These are phyloP conservation scores for Eupithecia inturbata DNA, from an alignment of 2,888 invertebrate genomes.

Conservation along the genomic window DNA sequence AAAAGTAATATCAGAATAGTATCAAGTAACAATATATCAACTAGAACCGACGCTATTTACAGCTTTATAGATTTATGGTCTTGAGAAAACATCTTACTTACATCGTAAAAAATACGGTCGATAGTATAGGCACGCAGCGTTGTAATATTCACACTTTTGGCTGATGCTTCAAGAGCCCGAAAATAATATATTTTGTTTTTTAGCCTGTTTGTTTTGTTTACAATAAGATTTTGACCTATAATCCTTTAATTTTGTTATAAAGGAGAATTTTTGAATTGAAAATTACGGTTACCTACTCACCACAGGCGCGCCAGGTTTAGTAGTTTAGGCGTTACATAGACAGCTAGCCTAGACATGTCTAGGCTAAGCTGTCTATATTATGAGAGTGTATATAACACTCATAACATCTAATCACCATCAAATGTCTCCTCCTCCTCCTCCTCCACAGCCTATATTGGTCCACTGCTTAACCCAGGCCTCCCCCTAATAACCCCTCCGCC, in stretches of 20 bases:
- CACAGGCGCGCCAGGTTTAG: no score
- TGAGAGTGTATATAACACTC: no score
- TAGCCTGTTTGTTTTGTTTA: background rate
- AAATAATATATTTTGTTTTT: slow-evolving; percentile 6
- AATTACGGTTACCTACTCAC: background rate
- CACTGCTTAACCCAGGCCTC: no score
- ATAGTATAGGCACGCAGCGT: slow-evolving; percentile 40
- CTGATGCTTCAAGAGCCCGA: background rate
- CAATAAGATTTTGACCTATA: background rate
- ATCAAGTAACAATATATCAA: background rate
- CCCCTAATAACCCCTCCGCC: no score
- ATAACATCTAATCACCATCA: no score
- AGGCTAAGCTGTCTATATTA: no score
- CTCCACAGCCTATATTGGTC: no score
- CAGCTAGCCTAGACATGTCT: background rate
- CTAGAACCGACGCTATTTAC: slow-evolving; percentile 11
- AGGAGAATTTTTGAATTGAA: background rate
- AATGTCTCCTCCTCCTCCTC: no score
- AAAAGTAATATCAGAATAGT: background rate
- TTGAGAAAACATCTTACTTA: slow-evolving; percentile 54
- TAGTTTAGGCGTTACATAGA: no score
- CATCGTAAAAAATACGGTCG: slow-evolving; percentile 40
- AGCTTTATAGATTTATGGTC: slow-evolving; percentile 53
- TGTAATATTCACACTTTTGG: slow-evolving; percentile 41
- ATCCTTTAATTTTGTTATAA: background rate